Base-by-base conservation (phyloP, 2,797 vertebrate genomes). In the Alfaro cultratus region DNA sequence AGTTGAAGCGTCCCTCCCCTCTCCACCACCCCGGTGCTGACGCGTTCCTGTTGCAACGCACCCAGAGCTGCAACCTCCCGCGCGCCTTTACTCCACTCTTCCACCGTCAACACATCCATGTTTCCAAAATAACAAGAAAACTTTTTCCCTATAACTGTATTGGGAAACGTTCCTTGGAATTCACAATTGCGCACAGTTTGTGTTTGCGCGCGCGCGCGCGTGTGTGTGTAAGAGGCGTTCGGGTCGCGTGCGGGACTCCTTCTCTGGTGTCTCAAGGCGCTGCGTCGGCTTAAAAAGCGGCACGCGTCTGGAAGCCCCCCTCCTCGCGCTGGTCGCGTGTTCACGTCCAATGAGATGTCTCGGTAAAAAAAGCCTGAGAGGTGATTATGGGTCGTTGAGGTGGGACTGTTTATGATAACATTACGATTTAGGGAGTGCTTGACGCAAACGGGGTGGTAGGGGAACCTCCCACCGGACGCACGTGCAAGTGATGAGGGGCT, bases 261-360 rank as follows among this genome's bases (percentile, higher is more conserved):
- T 97, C 97, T 97, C 97, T 97, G 95, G 94, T 97, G 97, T 96
- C 97, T 95, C 94, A 86, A 95, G 95, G 94, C 95, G 95, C 95
- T 83, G 96, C 95, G 96, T 95, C 94, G 94, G 95, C 96, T 98
- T 98, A 98, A 98, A 97, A 97, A 97, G 97, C 97, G 98, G 97
- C 98, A 98, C 98, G 97, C 98, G 97, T 95, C 97, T 94, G 93
- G 90, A 90, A 94, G 95, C 96, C 96, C 96, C 96, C 97, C 97
- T 96, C 96, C 97, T 96, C 96, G 95, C 95, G 95, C 95, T 93
- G 94, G 98, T 98, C 98, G 97, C 97, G 97, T 98, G 97, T 97
- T 94, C 87, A 87, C 93, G 95, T 95, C 97, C 97, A 99, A 98
- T 98, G 94, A 94, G 93, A 91, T 93, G 93, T 82, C 86, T 89